A percentile compares a stretch with the other conserved stretches of the same genome.
Evolutionary conservation across 1,140 invertebrate species (phyloP).

Genomic region (Magallana gigas): DNA sequence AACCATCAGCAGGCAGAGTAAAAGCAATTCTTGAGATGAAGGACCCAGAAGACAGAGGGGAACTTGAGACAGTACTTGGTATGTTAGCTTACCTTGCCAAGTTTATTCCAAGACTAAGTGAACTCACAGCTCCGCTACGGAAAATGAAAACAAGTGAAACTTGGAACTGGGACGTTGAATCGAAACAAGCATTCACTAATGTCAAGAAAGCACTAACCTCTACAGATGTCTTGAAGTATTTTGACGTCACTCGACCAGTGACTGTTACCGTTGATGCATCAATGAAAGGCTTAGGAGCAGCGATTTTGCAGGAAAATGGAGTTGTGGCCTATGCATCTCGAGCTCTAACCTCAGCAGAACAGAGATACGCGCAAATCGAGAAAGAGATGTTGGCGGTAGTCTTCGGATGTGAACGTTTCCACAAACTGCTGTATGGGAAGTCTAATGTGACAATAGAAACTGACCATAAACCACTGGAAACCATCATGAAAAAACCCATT

Average conservation of each 20-base stretch:
- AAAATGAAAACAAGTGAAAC: too few species aligned
- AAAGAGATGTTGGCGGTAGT: slow-evolving; percentile 81
- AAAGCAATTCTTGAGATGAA: too few species aligned
- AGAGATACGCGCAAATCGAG: slow-evolving; percentile 78
- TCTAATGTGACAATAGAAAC: slow-evolving; percentile 59
- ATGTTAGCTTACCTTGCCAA: too few species aligned
- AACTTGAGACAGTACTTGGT: too few species aligned
- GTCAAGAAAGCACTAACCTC: slow-evolving; percentile 45
- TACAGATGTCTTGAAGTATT: slow-evolving; percentile 53
- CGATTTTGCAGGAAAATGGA: slow-evolving; percentile 76
- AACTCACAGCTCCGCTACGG: too few species aligned
- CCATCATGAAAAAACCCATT: slow-evolving; percentile 65
- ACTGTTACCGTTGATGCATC: slow-evolving; percentile 74
- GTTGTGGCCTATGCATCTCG: slow-evolving; percentile 78
- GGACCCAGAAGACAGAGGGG: too few species aligned
- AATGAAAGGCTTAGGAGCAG: slow-evolving; percentile 76
- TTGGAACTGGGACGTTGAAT: too few species aligned
- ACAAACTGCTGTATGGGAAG: slow-evolving; percentile 68
- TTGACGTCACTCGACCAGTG: slow-evolving; percentile 45
- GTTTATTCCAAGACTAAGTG: too few species aligned
- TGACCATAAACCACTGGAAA: slow-evolving; percentile 76
- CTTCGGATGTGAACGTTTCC: slow-evolving; percentile 81
- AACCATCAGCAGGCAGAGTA: too few species aligned
- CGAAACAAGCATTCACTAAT: slow-evolving; percentile 42
- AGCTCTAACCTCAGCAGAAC: slow-evolving; percentile 74